Conservation (phyloP, 1,140 invertebrate genomes). For the Drosophila malerkotliana region DNA sequence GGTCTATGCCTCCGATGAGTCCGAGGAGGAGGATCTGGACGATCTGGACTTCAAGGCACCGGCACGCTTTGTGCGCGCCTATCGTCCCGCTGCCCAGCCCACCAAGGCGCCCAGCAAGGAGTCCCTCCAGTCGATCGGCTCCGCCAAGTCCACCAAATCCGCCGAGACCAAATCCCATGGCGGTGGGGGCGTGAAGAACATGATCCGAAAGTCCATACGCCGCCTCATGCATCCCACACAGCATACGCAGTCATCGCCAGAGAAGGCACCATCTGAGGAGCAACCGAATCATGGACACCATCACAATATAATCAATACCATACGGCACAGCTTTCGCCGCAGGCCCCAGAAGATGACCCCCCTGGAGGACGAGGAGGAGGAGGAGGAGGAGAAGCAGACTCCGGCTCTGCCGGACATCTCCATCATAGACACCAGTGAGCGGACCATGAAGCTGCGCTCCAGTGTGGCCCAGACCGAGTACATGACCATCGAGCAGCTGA, state of each 20-base stretch:
- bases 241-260: constrained; percentile 14
- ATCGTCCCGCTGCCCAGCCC: constrained; percentile 49
- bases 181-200: constrained; percentile 52
- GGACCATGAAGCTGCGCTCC: constrained; percentile 73
- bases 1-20: constrained; percentile 75
- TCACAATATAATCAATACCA: constrained; percentile 54
- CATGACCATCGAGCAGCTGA: constrained; percentile 71
- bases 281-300: constrained; percentile 7
- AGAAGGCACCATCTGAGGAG: constrained; percentile 12
- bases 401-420: constrained; percentile 59
- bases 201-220: constrained; percentile 79
- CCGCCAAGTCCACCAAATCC: constrained; percentile 50
- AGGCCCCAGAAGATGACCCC: constrained; percentile 51
- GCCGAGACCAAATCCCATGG: constrained; percentile 6
- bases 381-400: constrained; percentile 11
- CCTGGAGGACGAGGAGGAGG: not conserved
- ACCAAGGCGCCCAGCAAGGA: constrained; percentile 67
- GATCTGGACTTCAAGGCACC: constrained; percentile 71
- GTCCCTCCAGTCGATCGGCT: constrained; percentile 60
- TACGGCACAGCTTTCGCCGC: constrained; percentile 74
- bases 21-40: constrained; percentile 42
- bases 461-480: constrained; percentile 60
- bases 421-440: constrained; percentile 73
- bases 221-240: constrained; percentile 64
- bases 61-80: constrained; percentile 73